These are phyloP conservation scores for Azemiops feae DNA, from an alignment of 2,113 vertebrate species.

Conservation along the genomic window DNA sequence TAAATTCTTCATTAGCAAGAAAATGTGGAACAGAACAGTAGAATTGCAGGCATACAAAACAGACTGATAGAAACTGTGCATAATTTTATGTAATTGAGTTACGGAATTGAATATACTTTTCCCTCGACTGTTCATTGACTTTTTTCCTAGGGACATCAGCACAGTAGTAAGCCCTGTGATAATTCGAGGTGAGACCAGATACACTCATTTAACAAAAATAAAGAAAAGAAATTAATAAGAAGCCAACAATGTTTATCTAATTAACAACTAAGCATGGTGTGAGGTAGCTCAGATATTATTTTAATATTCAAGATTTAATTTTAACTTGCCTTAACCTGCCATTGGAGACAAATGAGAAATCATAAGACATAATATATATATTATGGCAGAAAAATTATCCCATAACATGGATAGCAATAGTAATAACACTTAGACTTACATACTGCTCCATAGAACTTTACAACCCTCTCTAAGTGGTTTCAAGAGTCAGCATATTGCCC, in stretches of 20 bases:
- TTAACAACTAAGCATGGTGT: conserved; percentile 15
- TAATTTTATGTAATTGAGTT: conserved; percentile 57
- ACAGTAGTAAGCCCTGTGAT: conserved; percentile 35
- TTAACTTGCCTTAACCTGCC: conserved; percentile 34
- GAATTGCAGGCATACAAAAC: conserved; percentile 50
- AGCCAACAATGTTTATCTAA: conserved; percentile 40
- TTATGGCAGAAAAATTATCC: no score
- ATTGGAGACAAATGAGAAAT: conserved; percentile 17
- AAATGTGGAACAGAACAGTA: conserved; percentile 44
- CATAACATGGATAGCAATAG: no score
- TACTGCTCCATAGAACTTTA: no score
- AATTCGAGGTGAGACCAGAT: conserved; percentile 29
- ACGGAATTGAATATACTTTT: conserved; percentile 45
- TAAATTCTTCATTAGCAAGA: conserved; percentile 40
- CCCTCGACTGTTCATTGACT: conserved; percentile 32
- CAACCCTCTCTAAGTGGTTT: no score
- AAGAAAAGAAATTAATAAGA: background rate
- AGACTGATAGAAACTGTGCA: conserved; percentile 32
- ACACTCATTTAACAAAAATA: conserved; percentile 17
- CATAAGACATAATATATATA: no score
- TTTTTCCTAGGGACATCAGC: conserved; percentile 10
- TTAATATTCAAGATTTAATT: conserved; percentile 39
- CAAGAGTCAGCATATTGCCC: no score
- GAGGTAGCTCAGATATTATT: conserved; percentile 45
- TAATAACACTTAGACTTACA: no score